A percentile compares a stretch with the other conserved stretches of the same genome.
Evolutionary conservation across 1,140 invertebrate species (phyloP).

Genomic region (Lasioglossum baleicum): DNA sequence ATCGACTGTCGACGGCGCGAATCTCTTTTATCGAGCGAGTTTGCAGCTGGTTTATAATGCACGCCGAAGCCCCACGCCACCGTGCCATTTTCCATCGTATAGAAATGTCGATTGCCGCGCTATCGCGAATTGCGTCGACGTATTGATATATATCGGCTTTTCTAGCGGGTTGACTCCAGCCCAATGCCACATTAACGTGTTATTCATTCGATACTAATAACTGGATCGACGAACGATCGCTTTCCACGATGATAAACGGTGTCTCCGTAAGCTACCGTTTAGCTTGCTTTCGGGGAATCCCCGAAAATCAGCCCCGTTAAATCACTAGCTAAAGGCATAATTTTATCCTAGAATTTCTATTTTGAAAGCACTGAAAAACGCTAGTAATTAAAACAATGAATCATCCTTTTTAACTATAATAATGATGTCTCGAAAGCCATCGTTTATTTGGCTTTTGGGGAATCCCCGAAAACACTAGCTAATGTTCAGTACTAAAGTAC

Average conservation of each 20-base stretch:
- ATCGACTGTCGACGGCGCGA: slow-evolving; percentile 14
- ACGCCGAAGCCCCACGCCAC: neutral
- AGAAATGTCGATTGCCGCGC: slow-evolving; percentile 7
- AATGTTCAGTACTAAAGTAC: too few relatives aligned
- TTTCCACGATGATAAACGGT: slow-evolving; percentile 33
- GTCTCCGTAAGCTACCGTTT: neutral
- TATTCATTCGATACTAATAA: slow-evolving; percentile 17
- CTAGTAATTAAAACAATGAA: too few relatives aligned
- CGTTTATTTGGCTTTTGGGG: too few relatives aligned
- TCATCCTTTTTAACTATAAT: too few relatives aligned
- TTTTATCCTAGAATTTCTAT: too few relatives aligned
- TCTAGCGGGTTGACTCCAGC: slow-evolving; percentile 13
- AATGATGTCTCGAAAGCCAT: too few relatives aligned
- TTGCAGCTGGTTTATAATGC: neutral
- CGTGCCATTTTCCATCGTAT: neutral
- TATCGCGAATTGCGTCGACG: neutral
- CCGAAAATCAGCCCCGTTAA: slow-evolving; percentile 7
- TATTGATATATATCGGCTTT: slow-evolving; percentile 18
- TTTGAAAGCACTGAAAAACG: too few relatives aligned
- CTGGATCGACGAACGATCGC: slow-evolving; percentile 5
- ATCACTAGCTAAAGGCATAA: neutral
- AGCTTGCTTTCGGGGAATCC: slow-evolving; percentile 5
- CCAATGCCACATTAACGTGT: slow-evolving; percentile 20
- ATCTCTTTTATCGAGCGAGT: neutral
- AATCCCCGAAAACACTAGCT: too few relatives aligned